phyloP scores from a whole-genome alignment of 1,140 invertebrate genomes.

The Lanistes nyassanus region DNA sequence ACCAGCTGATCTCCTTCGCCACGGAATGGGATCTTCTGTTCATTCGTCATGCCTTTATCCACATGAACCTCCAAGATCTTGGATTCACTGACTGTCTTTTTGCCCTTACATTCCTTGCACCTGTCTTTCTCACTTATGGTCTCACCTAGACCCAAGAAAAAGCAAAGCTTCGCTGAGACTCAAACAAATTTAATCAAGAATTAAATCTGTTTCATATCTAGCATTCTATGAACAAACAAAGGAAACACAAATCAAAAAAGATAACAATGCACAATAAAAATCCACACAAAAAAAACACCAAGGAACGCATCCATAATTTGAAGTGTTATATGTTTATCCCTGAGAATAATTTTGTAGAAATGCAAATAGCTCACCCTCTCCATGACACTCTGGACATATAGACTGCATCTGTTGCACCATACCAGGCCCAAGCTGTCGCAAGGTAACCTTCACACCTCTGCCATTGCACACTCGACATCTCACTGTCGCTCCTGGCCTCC shows the following conservation, averaged over 20 bases:
- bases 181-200: too few species aligned
- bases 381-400: conserved; percentile 88
- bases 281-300: neutral
- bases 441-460: conserved; percentile 87
- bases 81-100: conserved; percentile 89
- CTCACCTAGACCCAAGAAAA: conserved; percentile 67
- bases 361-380: conserved; percentile 78
- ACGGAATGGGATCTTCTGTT: conserved; percentile 93
- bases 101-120: conserved; percentile 93
- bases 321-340: neutral
- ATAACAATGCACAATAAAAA: neutral
- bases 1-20: conserved; percentile 95
- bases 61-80: conserved; percentile 99
- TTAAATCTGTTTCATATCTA: too few species aligned
- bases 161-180: too few species aligned
- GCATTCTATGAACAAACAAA: too few species aligned
- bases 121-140: conserved; percentile 76
- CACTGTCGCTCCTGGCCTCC: conserved; percentile 86
- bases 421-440: conserved; percentile 93
- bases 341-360: neutral
- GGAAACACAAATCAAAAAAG: too few species aligned
- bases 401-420: conserved; percentile 98
- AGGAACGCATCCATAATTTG: neutral
- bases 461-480: conserved; percentile 90
- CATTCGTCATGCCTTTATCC: conserved; percentile 96